These are phyloP conservation scores for Drosophila picticornis DNA, from an alignment of 2,888 invertebrate genomes.

Conservation along the genomic window DNA sequence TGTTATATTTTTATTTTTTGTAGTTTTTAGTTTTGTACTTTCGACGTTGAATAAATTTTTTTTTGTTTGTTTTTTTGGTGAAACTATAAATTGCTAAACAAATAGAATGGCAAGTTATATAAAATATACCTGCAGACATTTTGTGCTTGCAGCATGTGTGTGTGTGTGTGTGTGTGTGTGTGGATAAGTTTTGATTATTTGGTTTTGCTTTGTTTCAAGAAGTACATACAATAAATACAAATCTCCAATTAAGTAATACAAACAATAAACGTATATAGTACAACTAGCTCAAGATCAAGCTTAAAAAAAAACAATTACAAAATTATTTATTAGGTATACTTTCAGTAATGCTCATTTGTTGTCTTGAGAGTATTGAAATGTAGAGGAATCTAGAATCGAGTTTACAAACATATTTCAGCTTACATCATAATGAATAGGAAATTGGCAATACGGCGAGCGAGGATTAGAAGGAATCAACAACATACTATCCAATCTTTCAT, in stretches of 20 bases:
- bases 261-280: conserved; percentile 51
- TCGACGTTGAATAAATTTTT: conserved; percentile 58
- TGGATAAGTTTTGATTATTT: conserved; percentile 45
- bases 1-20: conserved; percentile 6
- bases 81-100: conserved; percentile 59
- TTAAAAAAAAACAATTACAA: conserved; percentile 45
- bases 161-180: conserved; percentile 29
- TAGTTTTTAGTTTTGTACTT: conserved; percentile 53
- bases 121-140: conserved; percentile 43
- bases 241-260: conserved; percentile 64
- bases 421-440: conserved; percentile 64
- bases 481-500: conserved; percentile 51
- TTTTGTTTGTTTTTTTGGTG: conserved; percentile 69
- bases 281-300: conserved; percentile 38
- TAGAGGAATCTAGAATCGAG: conserved; percentile 50
- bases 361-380: conserved; percentile 67
- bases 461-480: conserved; percentile 71
- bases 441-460: conserved; percentile 82
- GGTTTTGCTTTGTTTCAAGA: conserved; percentile 58
- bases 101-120: conserved; percentile 36
- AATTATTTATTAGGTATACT: conserved; percentile 54
- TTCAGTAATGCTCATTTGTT: conserved; percentile 69
- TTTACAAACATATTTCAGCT: conserved; percentile 56
- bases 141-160: conserved; percentile 71
- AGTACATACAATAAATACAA: conserved; percentile 67